phyloP scores from a whole-genome alignment of 2,113 vertebrate species.

The Bufo gargarizans region DNA sequence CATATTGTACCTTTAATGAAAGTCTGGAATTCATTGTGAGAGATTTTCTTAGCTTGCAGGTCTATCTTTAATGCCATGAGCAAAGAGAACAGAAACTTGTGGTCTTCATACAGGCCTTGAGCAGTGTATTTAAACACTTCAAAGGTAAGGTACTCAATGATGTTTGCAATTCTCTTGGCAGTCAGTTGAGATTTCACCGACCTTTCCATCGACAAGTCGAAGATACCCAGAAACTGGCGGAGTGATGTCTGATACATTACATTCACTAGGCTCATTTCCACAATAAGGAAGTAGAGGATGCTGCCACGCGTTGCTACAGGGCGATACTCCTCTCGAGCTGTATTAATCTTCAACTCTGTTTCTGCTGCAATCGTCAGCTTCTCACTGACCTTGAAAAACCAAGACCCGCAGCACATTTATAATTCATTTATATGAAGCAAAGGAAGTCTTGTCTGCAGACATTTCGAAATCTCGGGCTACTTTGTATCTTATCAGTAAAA shows the following conservation, averaged over 20 bases:
- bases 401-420: slow-evolving; percentile 24
- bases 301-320: slow-evolving; percentile 81
- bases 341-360: slow-evolving; percentile 83
- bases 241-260: slow-evolving; percentile 87
- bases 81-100: slow-evolving; percentile 82
- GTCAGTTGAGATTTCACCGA: slow-evolving; percentile 77
- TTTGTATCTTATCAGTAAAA: background rate
- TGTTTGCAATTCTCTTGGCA: slow-evolving; percentile 76
- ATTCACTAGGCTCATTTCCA: slow-evolving; percentile 85
- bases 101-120: slow-evolving; percentile 80
- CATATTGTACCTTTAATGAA: slow-evolving; percentile 79
- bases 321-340: slow-evolving; percentile 82
- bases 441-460: background rate
- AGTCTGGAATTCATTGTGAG: slow-evolving; percentile 78
- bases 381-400: slow-evolving; percentile 78
- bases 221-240: slow-evolving; percentile 81
- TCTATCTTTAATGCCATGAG: slow-evolving; percentile 82
- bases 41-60: slow-evolving; percentile 78
- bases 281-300: slow-evolving; percentile 85
- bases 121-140: slow-evolving; percentile 79
- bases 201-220: slow-evolving; percentile 77
- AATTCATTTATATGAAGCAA: slow-evolving; percentile 31
- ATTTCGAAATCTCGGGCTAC: background rate
- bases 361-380: slow-evolving; percentile 78
- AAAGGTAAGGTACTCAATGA: slow-evolving; percentile 78